Evolutionary conservation across 1,140 invertebrate genomes (phyloP), one percentile per base, ranked within the genome.

Genomic region (Asobara japonica): DNA sequence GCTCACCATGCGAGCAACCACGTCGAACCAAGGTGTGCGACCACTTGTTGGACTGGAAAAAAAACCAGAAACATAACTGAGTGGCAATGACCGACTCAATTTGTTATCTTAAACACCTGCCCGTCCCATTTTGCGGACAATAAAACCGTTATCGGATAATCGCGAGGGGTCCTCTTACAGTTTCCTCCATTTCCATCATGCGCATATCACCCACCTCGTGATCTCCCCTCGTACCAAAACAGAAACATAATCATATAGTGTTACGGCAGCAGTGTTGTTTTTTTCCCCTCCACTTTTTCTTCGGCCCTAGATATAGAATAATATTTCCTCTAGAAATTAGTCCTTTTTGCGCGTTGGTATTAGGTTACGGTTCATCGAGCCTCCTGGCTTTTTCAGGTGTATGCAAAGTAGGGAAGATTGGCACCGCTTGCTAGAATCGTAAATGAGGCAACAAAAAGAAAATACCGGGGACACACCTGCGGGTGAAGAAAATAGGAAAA

Each of bases 31-130:
- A n/a, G n/a, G n/a, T n/a, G n/a, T n/a, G n/a, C n/a, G n/a, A n/a
- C n/a, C n/a, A n/a, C n/a, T n/a, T n/a, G n/a, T n/a, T n/a, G n/a
- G n/a, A 30, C 3, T 33, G 56, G 33, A 64, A 65, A 29, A 70
- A 36, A 25, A 30, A 45, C n/a, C 18, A 61, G 25, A 29, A 64
- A 64, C 11, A 31, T 11, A 41, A 60, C 65, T 51, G 65, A 76
- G 72, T 29, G 41, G 66, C 71, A 72, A 74, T 69, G 61, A 48
- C 67, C 73, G 70, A 27, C 69, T 72, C 76, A 68, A 77, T 77
- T 77, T 75, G 76, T 77, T 74, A 76, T 73, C 66, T 41, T 72
- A 75, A 72, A 77, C 76, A 77, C 76, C 76, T 77, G 76, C 76
- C 70, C 69, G 75, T 73, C 48, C 62, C 65, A 68, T 74, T 74